Percentiles rank a stretch among this genome's conserved stretches.
Evolutionary conservation across 2,797 vertebrate species (phyloP).

Genomic region (Lithobates pipiens): DNA sequence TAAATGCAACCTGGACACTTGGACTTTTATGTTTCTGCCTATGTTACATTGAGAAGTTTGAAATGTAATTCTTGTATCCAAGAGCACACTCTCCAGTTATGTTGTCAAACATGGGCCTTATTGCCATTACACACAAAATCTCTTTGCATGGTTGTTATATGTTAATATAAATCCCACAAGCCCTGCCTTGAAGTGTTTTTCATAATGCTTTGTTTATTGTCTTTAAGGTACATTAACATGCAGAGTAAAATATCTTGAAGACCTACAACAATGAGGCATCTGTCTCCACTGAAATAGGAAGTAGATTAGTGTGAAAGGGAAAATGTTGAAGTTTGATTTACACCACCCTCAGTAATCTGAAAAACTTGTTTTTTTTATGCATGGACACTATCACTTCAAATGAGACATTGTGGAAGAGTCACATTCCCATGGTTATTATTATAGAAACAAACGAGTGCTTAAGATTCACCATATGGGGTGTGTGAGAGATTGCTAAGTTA

Average conservation of each 20-base stretch:
- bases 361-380: constrained; percentile 23
- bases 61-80: neutral
- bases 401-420: constrained; percentile 28
- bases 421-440: constrained; percentile 47
- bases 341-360: constrained; percentile 32
- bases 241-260: constrained; percentile 28
- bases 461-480: constrained; percentile 29
- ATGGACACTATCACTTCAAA: constrained; percentile 20
- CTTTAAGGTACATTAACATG: constrained; percentile 32
- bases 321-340: constrained; percentile 36
- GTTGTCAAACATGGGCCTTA: neutral
- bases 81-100: neutral
- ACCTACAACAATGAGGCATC: constrained; percentile 21
- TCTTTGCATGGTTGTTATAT: constrained; percentile 3
- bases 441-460: constrained; percentile 15
- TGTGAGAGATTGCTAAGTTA: constrained; percentile 47
- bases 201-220: constrained; percentile 43
- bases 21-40: no score
- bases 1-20: no score
- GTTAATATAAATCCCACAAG: constrained; percentile 19
- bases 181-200: constrained; percentile 20
- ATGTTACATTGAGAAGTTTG: no score
- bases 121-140: neutral
- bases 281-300: constrained; percentile 23
- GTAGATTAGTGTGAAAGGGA: constrained; percentile 28